Evolutionary conservation across 2,113 vertebrate species (phyloP).

Genomic region (Odocoileus virginianus): DNA sequence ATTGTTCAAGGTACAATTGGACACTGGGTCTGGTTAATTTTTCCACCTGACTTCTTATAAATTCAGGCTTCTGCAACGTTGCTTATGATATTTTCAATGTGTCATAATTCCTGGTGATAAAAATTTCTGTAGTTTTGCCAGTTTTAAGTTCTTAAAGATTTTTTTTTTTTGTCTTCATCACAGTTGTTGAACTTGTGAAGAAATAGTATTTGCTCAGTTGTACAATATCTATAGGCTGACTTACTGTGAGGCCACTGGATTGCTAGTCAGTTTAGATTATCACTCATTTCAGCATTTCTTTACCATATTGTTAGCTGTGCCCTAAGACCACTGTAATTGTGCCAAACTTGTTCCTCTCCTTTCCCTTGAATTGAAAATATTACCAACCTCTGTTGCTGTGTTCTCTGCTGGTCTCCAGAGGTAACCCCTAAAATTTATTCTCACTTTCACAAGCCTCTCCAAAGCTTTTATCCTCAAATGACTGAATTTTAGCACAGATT

Average conservation of each 20-base stretch:
- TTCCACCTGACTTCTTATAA: slow-evolving; percentile 17
- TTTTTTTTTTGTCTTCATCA: not conserved
- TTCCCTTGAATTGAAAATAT: not conserved
- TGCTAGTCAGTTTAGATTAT: not conserved
- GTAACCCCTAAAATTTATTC: not conserved
- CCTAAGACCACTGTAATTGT: not conserved
- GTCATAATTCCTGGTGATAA: not conserved
- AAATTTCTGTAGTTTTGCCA: not conserved
- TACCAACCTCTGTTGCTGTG: not conserved
- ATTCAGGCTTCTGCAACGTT: not conserved
- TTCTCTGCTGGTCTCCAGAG: not conserved
- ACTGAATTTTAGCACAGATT: not conserved
- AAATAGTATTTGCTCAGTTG: not conserved
- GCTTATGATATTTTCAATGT: not conserved
- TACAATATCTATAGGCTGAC: not conserved
- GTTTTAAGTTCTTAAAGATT: not conserved
- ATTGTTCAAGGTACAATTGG: not conserved
- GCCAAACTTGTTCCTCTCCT: not conserved
- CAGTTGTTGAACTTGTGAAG: not conserved
- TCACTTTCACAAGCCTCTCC: not conserved
- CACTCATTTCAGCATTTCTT: not conserved
- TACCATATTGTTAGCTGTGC: not conserved
- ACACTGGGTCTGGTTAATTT: not conserved
- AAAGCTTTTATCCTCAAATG: not conserved
- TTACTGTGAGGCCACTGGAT: not conserved